These are phyloP conservation scores for Gambusia affinis DNA, from an alignment of 2,113 vertebrate genomes.

Conservation along the genomic window DNA sequence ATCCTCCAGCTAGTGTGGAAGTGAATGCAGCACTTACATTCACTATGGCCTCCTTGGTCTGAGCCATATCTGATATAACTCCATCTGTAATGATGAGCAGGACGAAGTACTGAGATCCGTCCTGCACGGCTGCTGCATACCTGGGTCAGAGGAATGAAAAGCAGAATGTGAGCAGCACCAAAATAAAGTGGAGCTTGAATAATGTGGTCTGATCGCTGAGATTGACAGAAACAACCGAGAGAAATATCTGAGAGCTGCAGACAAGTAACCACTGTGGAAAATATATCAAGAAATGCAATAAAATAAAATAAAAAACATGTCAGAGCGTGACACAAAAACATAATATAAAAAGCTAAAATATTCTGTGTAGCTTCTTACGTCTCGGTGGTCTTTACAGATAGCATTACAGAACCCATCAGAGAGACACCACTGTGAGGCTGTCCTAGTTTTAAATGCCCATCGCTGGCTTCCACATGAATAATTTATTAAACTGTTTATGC, in stretches of 20 bases:
- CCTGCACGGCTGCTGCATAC: conserved; percentile 86
- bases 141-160: conserved; percentile 67
- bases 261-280: conserved; percentile 2
- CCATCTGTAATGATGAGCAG: conserved; percentile 96
- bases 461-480: conserved; percentile 65
- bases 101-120: conserved; percentile 93
- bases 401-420: conserved; percentile 63
- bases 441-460: conserved; percentile 70
- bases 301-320: not conserved
- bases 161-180: not conserved
- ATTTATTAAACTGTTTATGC: conserved; percentile 76
- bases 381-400: conserved; percentile 62
- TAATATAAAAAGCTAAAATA: conserved; percentile 42
- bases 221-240: conserved; percentile 9
- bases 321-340: conserved; percentile 43
- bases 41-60: conserved; percentile 97
- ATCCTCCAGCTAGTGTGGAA: conserved; percentile 16
- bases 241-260: conserved; percentile 13
- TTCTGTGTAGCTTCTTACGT: conserved; percentile 30
- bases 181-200: not conserved
- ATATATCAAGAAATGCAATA: conserved; percentile 10
- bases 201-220: conserved; percentile 2
- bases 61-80: conserved; percentile 97
- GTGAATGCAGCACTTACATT: conserved; percentile 82
- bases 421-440: conserved; percentile 61